These are phyloP conservation scores for Drosophila punjabiensis DNA, from an alignment of 1,140 invertebrate genomes.

Conservation along the genomic window DNA sequence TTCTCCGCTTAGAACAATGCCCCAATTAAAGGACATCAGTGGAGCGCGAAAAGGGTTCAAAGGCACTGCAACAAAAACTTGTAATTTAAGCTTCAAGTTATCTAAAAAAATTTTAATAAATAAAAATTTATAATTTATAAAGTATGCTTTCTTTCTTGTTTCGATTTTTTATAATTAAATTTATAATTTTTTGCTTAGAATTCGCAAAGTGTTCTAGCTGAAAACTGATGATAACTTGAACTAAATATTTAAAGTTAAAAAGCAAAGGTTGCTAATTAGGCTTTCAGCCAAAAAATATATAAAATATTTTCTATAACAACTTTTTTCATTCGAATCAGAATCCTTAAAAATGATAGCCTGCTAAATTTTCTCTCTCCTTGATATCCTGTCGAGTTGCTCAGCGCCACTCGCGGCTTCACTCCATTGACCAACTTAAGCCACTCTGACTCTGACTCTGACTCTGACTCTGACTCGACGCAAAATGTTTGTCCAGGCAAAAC, in stretches of 20 bases:
- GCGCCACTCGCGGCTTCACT: conserved; percentile 22
- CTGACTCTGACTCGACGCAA: conserved; percentile 25
- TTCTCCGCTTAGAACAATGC: conserved; percentile 13
- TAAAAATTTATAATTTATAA: too few species aligned
- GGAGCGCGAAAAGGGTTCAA: conserved; percentile 21
- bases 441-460: not conserved
- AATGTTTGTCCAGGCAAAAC: conserved; percentile 58
- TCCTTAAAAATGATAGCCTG: not conserved
- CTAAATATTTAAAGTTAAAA: not conserved
- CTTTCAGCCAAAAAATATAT: not conserved
- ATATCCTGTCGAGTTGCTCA: conserved; percentile 13
- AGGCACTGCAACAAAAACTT: not conserved
- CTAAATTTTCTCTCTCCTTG: not conserved
- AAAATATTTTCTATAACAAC: not conserved
- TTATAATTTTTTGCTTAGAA: not conserved
- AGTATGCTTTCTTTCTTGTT: too few species aligned
- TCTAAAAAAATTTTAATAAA: not conserved
- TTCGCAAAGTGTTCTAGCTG: not conserved
- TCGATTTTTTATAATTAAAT: not conserved
- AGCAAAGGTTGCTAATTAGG: too few species aligned
- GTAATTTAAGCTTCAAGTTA: not conserved
- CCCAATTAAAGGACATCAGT: conserved; percentile 30
- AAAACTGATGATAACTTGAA: not conserved
- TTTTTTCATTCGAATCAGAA: not conserved
- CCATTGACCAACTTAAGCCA: conserved; percentile 54